Conservation (phyloP, 2,888 invertebrate genomes). For the Taphrorychus bicolor region DNA sequence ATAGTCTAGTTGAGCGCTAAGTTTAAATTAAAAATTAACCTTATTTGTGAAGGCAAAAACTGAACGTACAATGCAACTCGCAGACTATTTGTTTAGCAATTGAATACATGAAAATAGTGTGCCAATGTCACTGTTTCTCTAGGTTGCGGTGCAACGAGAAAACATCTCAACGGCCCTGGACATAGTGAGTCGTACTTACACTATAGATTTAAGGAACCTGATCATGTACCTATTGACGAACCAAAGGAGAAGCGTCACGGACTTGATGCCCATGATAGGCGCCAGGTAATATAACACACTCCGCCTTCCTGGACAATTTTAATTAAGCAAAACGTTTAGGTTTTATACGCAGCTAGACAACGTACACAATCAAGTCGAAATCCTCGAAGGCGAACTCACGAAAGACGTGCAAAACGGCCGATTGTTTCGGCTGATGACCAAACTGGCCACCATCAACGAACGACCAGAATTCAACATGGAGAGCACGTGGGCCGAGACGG, state of each 20-base stretch:
- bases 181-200: conserved; percentile 88
- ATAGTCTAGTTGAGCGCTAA: no score
- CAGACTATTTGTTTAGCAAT: no score
- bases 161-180: conserved; percentile 89
- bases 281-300: conserved; percentile 73
- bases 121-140: no score
- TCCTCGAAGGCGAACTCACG: conserved; percentile 87
- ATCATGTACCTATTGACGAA: conserved; percentile 84
- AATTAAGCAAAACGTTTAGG: no score
- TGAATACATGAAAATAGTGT: no score
- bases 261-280: conserved; percentile 99
- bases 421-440: conserved; percentile 87
- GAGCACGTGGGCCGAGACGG: conserved; percentile 96
- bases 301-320: no score
- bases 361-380: conserved; percentile 85
- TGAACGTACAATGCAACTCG: no score
- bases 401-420: conserved; percentile 96
- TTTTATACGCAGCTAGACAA: conserved; percentile 97
- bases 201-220: conserved; percentile 91
- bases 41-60: no score
- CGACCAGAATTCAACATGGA: conserved; percentile 94
- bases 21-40: no score
- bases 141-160: conserved; percentile 83
- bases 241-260: conserved; percentile 82
- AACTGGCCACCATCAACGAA: conserved; percentile 94